Evolutionary conservation across 2,888 invertebrate genomes (phyloP), one percentile per base, ranked within the genome.

Genomic region (Lypha dubia): DNA sequence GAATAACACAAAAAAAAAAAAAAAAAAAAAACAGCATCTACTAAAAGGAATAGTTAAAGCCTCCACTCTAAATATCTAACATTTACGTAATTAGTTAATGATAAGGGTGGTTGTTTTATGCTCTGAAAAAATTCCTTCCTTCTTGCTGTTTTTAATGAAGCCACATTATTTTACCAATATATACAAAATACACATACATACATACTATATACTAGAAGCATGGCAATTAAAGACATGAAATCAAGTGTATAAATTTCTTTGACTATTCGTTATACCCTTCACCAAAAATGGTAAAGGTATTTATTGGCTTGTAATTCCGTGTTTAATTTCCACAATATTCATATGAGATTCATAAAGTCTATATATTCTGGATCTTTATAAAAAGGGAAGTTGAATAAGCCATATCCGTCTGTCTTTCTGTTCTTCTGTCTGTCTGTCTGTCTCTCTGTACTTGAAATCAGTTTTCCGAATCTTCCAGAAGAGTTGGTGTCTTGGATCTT

Each of bases 201-300:
- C n/a, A n/a, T 15, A n/a, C 6, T 15, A 44, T 3, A 1, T 44
- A 44, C 1, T 5, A 4, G 41, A 4, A 4, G 44, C 4, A 44
- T n/a, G n/a, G 5, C n/a, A 3, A 0, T 44, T 35, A 15, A 44
- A 3, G 6, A 44, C 44, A 44, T 44, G 44, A 44, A 44, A 44
- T n/a, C 44, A 44, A 44, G 44, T n/a, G n/a, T n/a, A 44, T 44
- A n/a, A 44, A 44, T n/a, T 44, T n/a, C 44, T 15, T 44, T 44
- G 44, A 44, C 44, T 44, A n/a, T 44, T 44, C 44, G n/a, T 44
- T 44, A n/a, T 15, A 38, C n/a, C n/a, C 15, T n/a, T n/a, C n/a
- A n/a, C n/a, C n/a, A n/a, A n/a, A n/a, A n/a, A n/a, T n/a, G n/a
- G n/a, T n/a, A n/a, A n/a, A n/a, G n/a, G n/a, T n/a, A n/a, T n/a